Conservation (phyloP, 2,888 invertebrate species). For the Drosophila silvestris region DNA sequence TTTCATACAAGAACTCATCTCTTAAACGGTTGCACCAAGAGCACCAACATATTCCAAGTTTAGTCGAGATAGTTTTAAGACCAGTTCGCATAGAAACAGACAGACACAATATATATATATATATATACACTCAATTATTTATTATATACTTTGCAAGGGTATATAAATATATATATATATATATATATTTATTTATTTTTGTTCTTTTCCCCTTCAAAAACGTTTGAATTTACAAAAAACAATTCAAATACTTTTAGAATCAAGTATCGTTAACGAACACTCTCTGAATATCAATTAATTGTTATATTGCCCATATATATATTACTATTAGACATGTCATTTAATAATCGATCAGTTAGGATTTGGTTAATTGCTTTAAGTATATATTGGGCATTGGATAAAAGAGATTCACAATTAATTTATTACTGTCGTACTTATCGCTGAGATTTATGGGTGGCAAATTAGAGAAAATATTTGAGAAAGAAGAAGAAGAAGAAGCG, state of each 20-base stretch:
- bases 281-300: not conserved
- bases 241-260: not conserved
- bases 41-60: not conserved
- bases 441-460: conserved; percentile 60
- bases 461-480: conserved; percentile 46
- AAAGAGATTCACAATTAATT: conserved; percentile 30
- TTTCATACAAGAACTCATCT: too few species aligned
- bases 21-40: too few species aligned
- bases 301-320: not conserved
- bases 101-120: not conserved
- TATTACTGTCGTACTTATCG: conserved; percentile 67
- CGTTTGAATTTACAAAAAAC: not conserved
- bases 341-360: not conserved
- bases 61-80: not conserved
- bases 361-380: not conserved
- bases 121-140: not conserved
- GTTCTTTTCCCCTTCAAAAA: too few species aligned
- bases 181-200: not conserved
- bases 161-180: not conserved
- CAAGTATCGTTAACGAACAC: not conserved
- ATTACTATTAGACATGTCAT: not conserved
- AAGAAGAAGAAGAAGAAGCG: not conserved
- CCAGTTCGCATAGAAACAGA: not conserved
- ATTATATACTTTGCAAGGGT: not conserved
- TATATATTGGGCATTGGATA: not conserved